Evolutionary conservation across 2,113 vertebrate genomes (phyloP), one percentile per base, ranked within the genome.

Genomic region (Bos indicus): DNA sequence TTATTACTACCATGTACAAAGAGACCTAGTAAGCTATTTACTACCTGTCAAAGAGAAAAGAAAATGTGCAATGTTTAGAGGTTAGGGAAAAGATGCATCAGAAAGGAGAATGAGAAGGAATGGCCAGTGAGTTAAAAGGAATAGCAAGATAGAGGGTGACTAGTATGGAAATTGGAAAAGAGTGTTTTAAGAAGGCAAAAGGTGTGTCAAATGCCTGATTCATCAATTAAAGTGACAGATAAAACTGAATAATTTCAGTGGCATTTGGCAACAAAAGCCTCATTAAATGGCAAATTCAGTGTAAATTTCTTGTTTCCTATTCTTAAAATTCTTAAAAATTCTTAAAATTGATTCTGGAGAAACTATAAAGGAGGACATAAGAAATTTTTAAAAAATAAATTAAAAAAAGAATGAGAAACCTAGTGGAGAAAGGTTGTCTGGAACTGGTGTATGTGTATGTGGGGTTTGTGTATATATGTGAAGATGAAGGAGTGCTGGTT

Each of bases 371-470:
- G 46, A 95, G 88, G 94, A 78, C 46, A 3, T 54, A 91, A 54
- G 46, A 96, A 91, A 92, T 82, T 64, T 60, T 48, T 25, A 82
- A 87, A 89, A 82, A 71, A 91, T 62, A 91, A 91, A 92, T 83
- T 82, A n/a, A 89, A 87, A 86, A 77, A 67, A 88, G 84, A 91
- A 48, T 48, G 67, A 93, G 33, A 89, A 95, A 94, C 48, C 36
- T 23, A 84, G 11, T 51, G 26, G 80, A 81, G 6, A 74, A 15
- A 82, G 28, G 7, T 17, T 78, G 33, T 95, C 94, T 94, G 62
- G 28, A 96, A 81, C 3, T 36, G 33, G 17, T 19, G 40, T 48
- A 12, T 57, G 81, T 62, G 8, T 36, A 36, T 33, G 56, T 16
- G 17, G 23, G 23, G n/a, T 48, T 12, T 93, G 62, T 62, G 25